phyloP scores from a whole-genome alignment of 2,888 invertebrate genomes.

The Ophonus ardosiacus region DNA sequence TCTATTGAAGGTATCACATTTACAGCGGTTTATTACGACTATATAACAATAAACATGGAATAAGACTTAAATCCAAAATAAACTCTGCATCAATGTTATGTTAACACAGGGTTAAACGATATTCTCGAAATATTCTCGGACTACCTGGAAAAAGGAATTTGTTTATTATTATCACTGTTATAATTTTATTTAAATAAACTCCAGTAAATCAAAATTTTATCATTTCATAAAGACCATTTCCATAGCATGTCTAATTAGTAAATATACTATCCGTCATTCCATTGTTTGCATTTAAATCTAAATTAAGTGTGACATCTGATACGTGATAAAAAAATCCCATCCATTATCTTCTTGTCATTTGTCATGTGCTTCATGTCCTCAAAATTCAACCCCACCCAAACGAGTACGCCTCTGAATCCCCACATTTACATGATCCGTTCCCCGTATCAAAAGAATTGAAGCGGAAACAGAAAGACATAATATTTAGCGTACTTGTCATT shows the following conservation, averaged over 20 bases:
- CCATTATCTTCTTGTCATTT: not conserved
- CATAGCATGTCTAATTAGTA: not conserved
- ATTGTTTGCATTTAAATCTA: not conserved
- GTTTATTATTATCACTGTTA: too few species aligned
- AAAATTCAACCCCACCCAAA: slow-evolving; percentile 28
- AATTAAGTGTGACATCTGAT: not conserved
- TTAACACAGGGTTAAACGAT: too few species aligned
- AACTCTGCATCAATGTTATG: too few species aligned
- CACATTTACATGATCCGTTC: slow-evolving; percentile 55
- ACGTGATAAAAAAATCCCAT: not conserved
- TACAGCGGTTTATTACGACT: too few species aligned
- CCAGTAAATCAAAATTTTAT: not conserved
- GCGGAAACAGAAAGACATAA: slow-evolving; percentile 72
- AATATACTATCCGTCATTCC: not conserved
- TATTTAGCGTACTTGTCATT: slow-evolving; percentile 71
- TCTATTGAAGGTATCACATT: too few species aligned
- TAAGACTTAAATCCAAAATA: too few species aligned
- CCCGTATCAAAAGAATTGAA: slow-evolving; percentile 71
- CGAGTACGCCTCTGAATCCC: slow-evolving; percentile 48
- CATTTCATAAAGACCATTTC: not conserved
- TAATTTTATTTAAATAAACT: not conserved
- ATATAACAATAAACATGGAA: too few species aligned
- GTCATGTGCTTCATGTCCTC: slow-evolving; percentile 14
- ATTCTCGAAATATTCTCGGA: too few species aligned
- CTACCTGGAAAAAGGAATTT: too few species aligned